Base-by-base conservation (phyloP, 2,113 vertebrate genomes). In the Nannobrachium achirus region DNA sequence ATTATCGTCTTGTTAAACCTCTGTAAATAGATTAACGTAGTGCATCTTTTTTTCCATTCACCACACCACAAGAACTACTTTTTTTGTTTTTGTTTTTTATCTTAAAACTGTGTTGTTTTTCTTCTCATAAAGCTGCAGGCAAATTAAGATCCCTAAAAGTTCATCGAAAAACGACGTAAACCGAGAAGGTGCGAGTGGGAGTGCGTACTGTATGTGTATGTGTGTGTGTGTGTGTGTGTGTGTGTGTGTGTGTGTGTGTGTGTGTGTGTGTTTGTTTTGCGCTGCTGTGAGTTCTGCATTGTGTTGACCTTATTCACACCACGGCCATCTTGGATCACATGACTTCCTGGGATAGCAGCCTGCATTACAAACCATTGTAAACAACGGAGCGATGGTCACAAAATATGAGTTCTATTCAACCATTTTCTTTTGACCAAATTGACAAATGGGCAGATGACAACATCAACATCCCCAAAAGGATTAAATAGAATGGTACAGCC, bases 31-130 rank as follows among this genome's bases (percentile, higher is more conserved):
- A 72, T 82, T 66, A 75, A 68, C 10, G 49, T 88, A 91, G 91
- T 92, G 90, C 85, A 90, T 65, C 70, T 70, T 84, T 84, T 75
- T 7, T 63, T 49, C 71, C 81, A 63, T 86, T 87, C 78, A 78
- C 53, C 59, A 83, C 78, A 78, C 53, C 59, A 83, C 75, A 70
- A 75, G 8, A 66, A 71, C 75, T 71, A 71, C 33, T 39, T 70
- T 46, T 59, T 53, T 63, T 20, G n/a, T 38, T n/a, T 25, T 62
- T 53, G 39, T 46, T 60, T 78, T n/a, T 25, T 8, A 13, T 45
- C 16, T 48, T 14, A 1, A 38, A 44, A 44, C 56, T 1, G 6
- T 4, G 9, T 20, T 25, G 8, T 41, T 62, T 65, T 63, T 60
- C 57, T 69, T 66, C 45, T 56, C 25, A 1, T 73, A 68, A 20